Conservation (phyloP, 2,113 vertebrate species). For the Mormoops blainvillei region DNA sequence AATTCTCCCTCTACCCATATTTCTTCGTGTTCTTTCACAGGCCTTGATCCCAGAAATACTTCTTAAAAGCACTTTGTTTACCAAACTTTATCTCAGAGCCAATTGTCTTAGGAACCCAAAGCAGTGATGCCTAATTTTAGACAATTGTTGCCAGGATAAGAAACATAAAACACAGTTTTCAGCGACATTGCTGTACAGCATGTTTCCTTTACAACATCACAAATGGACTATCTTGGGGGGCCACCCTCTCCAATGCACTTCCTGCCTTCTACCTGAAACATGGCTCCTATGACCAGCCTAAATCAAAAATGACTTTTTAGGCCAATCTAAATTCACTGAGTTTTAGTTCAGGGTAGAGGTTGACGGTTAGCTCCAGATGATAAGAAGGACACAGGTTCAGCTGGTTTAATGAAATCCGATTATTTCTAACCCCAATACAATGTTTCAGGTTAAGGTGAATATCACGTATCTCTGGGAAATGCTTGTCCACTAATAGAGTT, state of each 20-base stretch:
- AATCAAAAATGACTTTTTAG: not conserved
- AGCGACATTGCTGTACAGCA: not conserved
- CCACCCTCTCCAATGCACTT: rapidly evolving
- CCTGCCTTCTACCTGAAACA: not conserved
- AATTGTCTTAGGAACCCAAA: not conserved
- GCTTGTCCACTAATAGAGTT: not conserved
- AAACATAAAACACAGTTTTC: not conserved
- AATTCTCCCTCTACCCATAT: not conserved
- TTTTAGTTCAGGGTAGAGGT: not conserved
- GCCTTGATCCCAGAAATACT: not conserved
- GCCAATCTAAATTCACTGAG: not conserved
- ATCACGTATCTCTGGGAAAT: not conserved
- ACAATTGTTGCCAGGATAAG: not conserved
- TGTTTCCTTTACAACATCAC: not conserved
- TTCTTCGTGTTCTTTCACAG: not conserved
- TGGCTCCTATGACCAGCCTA: not conserved
- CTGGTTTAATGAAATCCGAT: not conserved
- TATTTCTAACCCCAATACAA: not conserved
- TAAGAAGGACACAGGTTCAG: not conserved
- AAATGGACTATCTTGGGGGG: not conserved
- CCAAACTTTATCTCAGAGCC: not conserved
- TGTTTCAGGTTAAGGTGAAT: not conserved
- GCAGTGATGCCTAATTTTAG: not conserved
- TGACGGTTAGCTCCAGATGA: not conserved
- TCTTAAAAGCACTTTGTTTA: not conserved